Conservation (phyloP, 30 jellyfish, hydroid and myxozoan species). For the Rhopilema esculentum region DNA sequence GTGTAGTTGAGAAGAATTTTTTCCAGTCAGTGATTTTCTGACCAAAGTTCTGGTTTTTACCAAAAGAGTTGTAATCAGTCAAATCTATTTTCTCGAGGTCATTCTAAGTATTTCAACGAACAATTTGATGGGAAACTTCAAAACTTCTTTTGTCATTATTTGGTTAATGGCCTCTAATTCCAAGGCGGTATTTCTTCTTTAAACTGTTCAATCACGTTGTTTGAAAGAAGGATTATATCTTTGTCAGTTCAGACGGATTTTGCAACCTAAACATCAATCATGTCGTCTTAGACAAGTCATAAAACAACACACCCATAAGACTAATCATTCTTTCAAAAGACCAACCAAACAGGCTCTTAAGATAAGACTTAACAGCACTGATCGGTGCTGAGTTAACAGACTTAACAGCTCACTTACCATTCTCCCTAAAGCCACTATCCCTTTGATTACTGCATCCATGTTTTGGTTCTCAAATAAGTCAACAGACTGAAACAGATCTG, state of each 20-base stretch:
- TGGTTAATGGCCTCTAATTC: too few relatives aligned
- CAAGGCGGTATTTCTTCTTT: too few relatives aligned
- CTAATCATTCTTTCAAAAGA: background rate
- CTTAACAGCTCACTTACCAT: slow-evolving; percentile 7
- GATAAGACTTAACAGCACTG: background rate
- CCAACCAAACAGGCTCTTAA: background rate
- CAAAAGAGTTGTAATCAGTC: too few relatives aligned
- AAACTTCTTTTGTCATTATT: too few relatives aligned
- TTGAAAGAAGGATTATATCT: background rate
- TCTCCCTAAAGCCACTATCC: slow-evolving; percentile 79
- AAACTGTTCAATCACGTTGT: too few relatives aligned
- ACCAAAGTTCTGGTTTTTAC: too few relatives aligned
- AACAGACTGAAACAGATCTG: slow-evolving; percentile 83
- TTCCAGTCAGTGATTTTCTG: too few relatives aligned
- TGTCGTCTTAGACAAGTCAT: background rate
- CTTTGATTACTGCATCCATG: slow-evolving; percentile 80
- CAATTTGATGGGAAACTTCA: too few relatives aligned
- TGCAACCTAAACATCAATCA: background rate
- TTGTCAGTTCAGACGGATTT: background rate
- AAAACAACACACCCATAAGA: background rate
- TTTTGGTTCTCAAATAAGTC: slow-evolving; percentile 76
- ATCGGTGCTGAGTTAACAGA: too few relatives aligned
- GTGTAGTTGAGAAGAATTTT: too few relatives aligned
- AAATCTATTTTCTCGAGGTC: too few relatives aligned
- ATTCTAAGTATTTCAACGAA: too few relatives aligned